Percentiles rank a stretch among this genome's conserved stretches.
Conservation (phyloP, 2,113 vertebrate species). For the Cottus gobio region DNA sequence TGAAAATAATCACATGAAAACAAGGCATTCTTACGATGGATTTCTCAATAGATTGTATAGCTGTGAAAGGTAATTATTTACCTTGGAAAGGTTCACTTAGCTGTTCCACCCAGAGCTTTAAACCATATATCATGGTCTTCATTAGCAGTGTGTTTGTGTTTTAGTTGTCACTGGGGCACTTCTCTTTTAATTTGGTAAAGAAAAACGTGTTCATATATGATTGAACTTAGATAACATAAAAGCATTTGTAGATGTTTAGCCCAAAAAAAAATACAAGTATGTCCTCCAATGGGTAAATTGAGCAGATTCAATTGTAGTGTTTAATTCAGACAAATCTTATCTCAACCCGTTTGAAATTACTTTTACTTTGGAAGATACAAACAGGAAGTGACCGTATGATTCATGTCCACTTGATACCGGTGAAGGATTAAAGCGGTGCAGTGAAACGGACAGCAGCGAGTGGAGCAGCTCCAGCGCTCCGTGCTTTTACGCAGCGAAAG, state of each 20-base stretch:
- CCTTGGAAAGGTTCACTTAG: background rate
- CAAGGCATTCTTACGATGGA: background rate
- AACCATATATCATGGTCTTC: background rate
- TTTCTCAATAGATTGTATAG: background rate
- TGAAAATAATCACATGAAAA: background rate
- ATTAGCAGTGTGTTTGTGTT: background rate
- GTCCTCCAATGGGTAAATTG: background rate
- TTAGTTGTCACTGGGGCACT: background rate
- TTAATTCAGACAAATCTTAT: too few relatives aligned
- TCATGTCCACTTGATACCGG: fast-evolving
- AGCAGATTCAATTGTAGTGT: background rate
- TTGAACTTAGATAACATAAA: background rate
- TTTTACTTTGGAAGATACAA: slow-evolving; percentile 43
- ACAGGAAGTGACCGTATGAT: slow-evolving; percentile 1
- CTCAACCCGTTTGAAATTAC: fast-evolving
- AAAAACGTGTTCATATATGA: background rate
- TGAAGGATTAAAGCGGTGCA: slow-evolving; percentile 48
- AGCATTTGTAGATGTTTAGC: background rate
- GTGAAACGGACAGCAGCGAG: slow-evolving; percentile 38
- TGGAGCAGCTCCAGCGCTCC: slow-evolving; percentile 29
- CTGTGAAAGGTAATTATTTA: background rate
- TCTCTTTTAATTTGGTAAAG: background rate
- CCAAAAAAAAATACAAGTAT: background rate
- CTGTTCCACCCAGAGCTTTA: background rate
- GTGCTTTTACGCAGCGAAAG: slow-evolving; percentile 35